phyloP scores from a whole-genome alignment of 1,140 invertebrate species.

The Tetramorium parvispinum region DNA sequence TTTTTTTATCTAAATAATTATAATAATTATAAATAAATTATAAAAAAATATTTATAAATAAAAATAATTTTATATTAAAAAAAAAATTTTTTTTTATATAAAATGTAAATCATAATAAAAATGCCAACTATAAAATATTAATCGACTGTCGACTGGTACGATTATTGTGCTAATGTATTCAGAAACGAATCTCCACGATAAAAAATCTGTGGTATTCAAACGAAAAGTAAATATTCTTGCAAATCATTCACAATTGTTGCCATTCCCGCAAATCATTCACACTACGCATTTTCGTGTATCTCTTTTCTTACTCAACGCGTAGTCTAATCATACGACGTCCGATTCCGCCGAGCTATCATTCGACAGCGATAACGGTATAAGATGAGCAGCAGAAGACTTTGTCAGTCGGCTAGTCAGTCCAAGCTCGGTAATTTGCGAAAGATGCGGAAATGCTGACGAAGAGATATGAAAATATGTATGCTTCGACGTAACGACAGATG shows the following conservation, averaged over 20 bases:
- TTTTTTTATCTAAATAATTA: background rate
- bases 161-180: background rate
- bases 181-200: background rate
- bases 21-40: too few relatives aligned
- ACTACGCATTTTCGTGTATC: constrained; percentile 44
- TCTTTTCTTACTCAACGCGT: background rate
- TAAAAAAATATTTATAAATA: too few relatives aligned
- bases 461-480: constrained; percentile 35
- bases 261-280: constrained; percentile 19
- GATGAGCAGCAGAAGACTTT: constrained; percentile 41
- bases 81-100: too few relatives aligned
- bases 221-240: background rate
- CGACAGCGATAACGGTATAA: constrained; percentile 60
- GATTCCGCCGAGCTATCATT: constrained; percentile 60
- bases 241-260: constrained; percentile 20
- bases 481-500: constrained; percentile 50
- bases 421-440: constrained; percentile 52
- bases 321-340: constrained; percentile 59
- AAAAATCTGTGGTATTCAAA: background rate
- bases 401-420: constrained; percentile 29
- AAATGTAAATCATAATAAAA: background rate
- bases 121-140: background rate
- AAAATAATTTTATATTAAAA: too few relatives aligned
- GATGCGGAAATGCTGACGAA: constrained; percentile 50
- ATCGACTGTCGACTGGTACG: background rate